Percentiles rank a stretch among this genome's conserved stretches.
phyloP scores from a whole-genome alignment of 2,113 vertebrate genomes.

The Lycaon pictus region DNA sequence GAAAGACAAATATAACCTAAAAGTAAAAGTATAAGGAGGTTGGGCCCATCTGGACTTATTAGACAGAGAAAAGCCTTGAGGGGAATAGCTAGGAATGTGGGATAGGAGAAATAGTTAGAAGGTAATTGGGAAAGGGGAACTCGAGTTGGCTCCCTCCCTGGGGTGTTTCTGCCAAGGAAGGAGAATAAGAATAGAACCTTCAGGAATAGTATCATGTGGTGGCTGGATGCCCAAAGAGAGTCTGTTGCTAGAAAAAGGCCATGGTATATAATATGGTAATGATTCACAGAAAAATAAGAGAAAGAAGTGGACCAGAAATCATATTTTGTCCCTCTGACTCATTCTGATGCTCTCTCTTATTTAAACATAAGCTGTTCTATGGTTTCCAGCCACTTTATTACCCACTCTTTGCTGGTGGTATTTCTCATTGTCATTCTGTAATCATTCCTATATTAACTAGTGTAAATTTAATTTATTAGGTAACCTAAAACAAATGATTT shows the following conservation, averaged over 20 bases:
- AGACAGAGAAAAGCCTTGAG: conserved; percentile 74
- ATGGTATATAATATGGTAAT: conserved; percentile 59
- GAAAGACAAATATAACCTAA: conserved; percentile 71
- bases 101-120: conserved; percentile 68
- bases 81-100: conserved; percentile 47
- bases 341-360: neutral
- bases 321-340: conserved; percentile 1
- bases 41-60: conserved; percentile 73
- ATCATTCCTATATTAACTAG: neutral
- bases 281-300: conserved; percentile 51
- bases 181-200: conserved; percentile 76
- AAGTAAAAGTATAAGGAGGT: conserved; percentile 64
- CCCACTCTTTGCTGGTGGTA: neutral
- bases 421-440: neutral
- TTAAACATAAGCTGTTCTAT: conserved; percentile 21
- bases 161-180: conserved; percentile 74
- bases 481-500: conserved; percentile 37
- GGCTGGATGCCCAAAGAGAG: conserved; percentile 65
- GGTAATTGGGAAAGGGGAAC: conserved; percentile 74
- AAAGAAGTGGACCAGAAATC: conserved; percentile 45
- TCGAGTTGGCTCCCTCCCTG: conserved; percentile 57
- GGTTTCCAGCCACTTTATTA: neutral
- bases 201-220: conserved; percentile 68
- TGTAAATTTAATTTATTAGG: neutral
- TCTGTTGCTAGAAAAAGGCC: conserved; percentile 67